Base-by-base conservation (phyloP, 2,113 vertebrate genomes). In the Pantherophis guttatus region DNA sequence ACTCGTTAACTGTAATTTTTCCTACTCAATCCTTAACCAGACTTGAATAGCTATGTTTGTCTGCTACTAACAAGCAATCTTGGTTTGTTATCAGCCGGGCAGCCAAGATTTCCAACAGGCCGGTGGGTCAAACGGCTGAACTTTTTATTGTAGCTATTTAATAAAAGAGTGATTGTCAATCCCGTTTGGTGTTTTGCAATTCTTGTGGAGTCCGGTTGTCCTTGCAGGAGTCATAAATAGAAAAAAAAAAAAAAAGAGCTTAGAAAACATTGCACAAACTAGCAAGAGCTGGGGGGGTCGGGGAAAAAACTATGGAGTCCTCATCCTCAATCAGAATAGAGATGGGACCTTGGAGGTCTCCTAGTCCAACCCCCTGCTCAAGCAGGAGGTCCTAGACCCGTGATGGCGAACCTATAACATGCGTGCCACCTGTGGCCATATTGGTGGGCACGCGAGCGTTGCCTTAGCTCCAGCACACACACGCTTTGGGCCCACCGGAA, bases 1-100 rank as follows among this genome's bases (percentile, higher is more conserved):
- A 23, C 1, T 7, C 23, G 3, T 62, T 9, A n/a, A 4, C 1
- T 65, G 23, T 39, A 8, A n/a, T 2, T 21, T 3, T 1, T 8
- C 13, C 55, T 54, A 48, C 23, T 65, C 29, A 48, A 21, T 15
- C 21, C 7, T 1, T n/a, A 70, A 15, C 62, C 59, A 12, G 13
- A 55, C 87, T 9, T 81, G 33, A 81, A 39, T 1, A 15, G 17
- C 17, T 9, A 3, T 44, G 19, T n/a, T 44, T 88, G 88, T 88
- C 65, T 48, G 44, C 52, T 89, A 55, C 52, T 89, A 75, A 55
- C 15, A 19, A 24, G 7, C 21, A 15, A 23, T 39, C 13, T 57
- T 55, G 3, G 21, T 2, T 2, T 44, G 0, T 3, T 9, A 3
- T 21, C 33, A 21, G 75, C 75, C 15, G 4, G 75, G 75, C 75